Percentiles rank a stretch among this genome's conserved stretches.
Conservation (phyloP, 2,888 invertebrate genomes). For the Stenoptilia bipunctidactyla region DNA sequence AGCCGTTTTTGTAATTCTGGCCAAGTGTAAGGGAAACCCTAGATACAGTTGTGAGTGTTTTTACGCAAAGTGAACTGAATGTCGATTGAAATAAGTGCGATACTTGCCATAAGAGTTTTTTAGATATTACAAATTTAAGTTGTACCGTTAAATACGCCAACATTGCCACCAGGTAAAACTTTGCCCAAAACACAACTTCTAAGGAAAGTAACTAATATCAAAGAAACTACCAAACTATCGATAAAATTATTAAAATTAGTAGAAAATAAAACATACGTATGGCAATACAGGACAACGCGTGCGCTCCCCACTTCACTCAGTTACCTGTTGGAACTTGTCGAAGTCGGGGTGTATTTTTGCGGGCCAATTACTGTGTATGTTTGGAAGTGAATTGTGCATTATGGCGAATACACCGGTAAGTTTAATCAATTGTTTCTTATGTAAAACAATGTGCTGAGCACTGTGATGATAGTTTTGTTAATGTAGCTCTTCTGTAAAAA, state of each 20-base stretch:
- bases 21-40: too few species aligned
- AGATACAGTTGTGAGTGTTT: too few species aligned
- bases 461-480: background rate
- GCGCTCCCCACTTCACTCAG: background rate
- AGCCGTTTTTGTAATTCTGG: too few species aligned
- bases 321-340: background rate
- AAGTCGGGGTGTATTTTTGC: background rate
- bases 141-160: background rate
- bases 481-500: background rate
- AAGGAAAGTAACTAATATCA: conserved; percentile 2
- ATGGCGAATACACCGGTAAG: background rate
- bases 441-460: background rate
- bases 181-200: background rate
- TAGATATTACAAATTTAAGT: too few species aligned
- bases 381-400: background rate
- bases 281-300: background rate
- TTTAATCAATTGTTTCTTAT: background rate
- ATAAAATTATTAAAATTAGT: conserved; percentile 2
- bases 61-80: too few species aligned
- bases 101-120: too few species aligned
- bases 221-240: conserved; percentile 2
- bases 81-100: too few species aligned
- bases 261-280: conserved; percentile 1
- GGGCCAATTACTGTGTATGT: background rate
- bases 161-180: background rate